Evolutionary conservation across 2,113 vertebrate genomes (phyloP).

Genomic region (Solea senegalensis): DNA sequence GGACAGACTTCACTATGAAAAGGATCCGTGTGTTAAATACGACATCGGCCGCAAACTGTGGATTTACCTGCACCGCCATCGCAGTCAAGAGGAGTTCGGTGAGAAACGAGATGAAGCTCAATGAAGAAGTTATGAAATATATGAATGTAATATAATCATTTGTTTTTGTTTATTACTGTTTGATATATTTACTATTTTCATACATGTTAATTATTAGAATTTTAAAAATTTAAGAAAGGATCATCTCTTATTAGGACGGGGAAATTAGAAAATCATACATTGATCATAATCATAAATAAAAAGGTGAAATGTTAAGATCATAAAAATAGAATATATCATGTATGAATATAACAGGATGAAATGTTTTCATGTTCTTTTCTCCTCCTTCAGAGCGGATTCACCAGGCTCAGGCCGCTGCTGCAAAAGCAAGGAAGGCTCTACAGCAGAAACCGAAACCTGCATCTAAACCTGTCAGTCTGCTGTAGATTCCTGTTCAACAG

Average conservation of each 20-base stretch:
- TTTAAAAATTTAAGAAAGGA: too few relatives aligned
- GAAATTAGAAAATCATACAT: too few relatives aligned
- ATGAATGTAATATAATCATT: too few relatives aligned
- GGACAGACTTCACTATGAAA: conserved; percentile 96
- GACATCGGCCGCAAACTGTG: conserved; percentile 97
- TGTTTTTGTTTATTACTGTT: too few relatives aligned
- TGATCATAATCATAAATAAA: too few relatives aligned
- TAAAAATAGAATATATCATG: too few relatives aligned
- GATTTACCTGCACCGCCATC: conserved; percentile 95
- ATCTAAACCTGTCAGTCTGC: conserved; percentile 87
- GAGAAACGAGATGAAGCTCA: conserved; percentile 38
- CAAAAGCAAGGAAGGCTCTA: conserved; percentile 95
- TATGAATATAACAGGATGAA: too few relatives aligned
- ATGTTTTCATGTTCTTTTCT: background rate
- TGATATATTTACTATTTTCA: too few relatives aligned
- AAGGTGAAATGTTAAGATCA: too few relatives aligned
- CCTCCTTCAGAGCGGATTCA: conserved; percentile 91
- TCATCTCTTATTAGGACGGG: too few relatives aligned
- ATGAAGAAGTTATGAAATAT: background rate
- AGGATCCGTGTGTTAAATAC: conserved; percentile 97
- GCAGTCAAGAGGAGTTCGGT: conserved; percentile 98
- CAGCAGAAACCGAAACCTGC: conserved; percentile 97
- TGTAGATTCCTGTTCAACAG: background rate
- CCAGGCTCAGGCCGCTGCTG: conserved; percentile 96
- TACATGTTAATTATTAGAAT: too few relatives aligned